Evolutionary conservation across 2,888 invertebrate genomes (phyloP).

Genomic region (Drosophila putrida): DNA sequence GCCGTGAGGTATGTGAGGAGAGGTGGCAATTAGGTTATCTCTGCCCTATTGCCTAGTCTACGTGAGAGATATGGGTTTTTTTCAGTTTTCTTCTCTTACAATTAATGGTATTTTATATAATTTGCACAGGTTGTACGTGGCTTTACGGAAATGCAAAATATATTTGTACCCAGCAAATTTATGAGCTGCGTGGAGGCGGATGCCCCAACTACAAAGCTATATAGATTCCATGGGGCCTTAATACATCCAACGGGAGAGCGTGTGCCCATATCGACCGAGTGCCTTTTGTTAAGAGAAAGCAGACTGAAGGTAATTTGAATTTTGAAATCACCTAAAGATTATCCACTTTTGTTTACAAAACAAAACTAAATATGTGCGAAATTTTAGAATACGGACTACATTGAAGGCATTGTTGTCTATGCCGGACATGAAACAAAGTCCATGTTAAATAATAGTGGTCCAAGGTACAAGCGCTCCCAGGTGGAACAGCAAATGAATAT

Average conservation of each 20-base stretch:
- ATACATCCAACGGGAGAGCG: conserved; percentile 92
- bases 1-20: conserved; percentile 89
- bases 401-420: conserved; percentile 98
- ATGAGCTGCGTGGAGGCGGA: conserved; percentile 95
- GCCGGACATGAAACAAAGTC: conserved; percentile 99
- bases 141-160: conserved; percentile 87
- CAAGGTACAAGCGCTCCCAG: conserved; percentile 96
- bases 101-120: conserved; percentile 21
- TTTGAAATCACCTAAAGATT: background rate
- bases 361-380: background rate
- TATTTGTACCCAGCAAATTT: conserved; percentile 93
- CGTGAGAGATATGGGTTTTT: conserved; percentile 32
- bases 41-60: conserved; percentile 11
- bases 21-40: conserved; percentile 14
- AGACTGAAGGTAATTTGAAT: conserved; percentile 88
- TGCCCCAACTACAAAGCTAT: conserved; percentile 97
- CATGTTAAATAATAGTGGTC: conserved; percentile 98
- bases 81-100: background rate
- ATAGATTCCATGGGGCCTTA: conserved; percentile 96
- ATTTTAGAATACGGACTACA: conserved; percentile 93
- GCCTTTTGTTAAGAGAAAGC: conserved; percentile 96
- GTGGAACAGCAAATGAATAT: conserved; percentile 97
- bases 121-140: conserved; percentile 84
- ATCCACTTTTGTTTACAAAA: background rate
- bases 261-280: conserved; percentile 94